Conservation (phyloP, 2,113 vertebrate species). For the Neolamprologus modestus region DNA sequence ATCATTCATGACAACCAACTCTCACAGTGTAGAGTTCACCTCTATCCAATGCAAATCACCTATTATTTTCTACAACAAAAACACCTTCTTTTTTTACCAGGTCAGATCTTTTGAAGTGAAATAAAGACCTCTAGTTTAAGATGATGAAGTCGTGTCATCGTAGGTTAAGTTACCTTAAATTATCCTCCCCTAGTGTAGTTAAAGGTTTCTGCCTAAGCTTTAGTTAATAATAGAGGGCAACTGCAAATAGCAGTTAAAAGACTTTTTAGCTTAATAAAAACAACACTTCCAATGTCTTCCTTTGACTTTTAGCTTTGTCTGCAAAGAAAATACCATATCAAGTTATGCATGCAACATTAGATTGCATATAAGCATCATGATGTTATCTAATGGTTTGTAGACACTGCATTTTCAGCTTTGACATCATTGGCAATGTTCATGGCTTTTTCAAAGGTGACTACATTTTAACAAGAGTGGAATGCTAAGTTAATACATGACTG, state of each 20-base stretch:
- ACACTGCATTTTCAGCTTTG: background rate
- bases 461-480: background rate
- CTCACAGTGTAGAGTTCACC: background rate
- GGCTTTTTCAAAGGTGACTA: background rate
- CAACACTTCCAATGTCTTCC: background rate
- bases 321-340: background rate
- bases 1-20: background rate
- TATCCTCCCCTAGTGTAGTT: background rate
- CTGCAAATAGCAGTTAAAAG: background rate
- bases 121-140: background rate
- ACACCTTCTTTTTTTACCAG: background rate
- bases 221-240: background rate
- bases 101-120: background rate
- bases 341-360: background rate
- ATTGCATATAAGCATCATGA: background rate
- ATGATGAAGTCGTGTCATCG: background rate
- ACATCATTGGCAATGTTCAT: background rate
- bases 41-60: background rate
- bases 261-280: background rate
- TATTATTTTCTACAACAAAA: background rate
- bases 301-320: background rate
- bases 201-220: background rate
- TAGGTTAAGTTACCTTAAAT: background rate
- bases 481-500: background rate
- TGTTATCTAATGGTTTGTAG: background rate